These are phyloP conservation scores for Apteryx mantelli DNA, from an alignment of 2,113 vertebrate species.

Conservation along the genomic window DNA sequence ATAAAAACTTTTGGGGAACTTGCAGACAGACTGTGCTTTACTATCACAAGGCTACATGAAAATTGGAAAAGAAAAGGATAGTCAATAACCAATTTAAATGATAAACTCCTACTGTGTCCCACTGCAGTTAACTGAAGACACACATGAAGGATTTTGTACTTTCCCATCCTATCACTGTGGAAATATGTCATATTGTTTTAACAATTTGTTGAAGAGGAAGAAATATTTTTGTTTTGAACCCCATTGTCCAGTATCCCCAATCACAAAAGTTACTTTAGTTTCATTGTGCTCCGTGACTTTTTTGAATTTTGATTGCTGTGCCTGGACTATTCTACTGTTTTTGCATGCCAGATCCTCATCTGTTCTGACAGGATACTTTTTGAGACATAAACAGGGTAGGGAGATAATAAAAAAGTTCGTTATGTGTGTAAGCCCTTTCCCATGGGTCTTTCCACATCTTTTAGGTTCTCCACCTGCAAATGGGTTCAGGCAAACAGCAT, in stretches of 20 bases:
- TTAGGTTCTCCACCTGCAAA: neutral
- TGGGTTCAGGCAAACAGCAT: neutral
- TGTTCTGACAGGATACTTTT: neutral
- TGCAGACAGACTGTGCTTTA: neutral
- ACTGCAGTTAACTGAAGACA: neutral
- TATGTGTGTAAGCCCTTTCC: neutral
- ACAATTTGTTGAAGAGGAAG: neutral
- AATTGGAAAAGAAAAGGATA: neutral
- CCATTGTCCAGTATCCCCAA: neutral
- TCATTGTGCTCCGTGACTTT: neutral
- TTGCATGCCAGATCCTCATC: neutral
- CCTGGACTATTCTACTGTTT: neutral
- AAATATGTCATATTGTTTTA: neutral
- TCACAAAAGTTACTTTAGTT: neutral
- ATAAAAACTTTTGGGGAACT: neutral
- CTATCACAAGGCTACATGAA: neutral
- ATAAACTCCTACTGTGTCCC: neutral
- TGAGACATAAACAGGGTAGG: neutral
- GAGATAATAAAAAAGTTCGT: neutral
- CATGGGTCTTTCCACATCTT: neutral
- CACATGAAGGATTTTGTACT: neutral
- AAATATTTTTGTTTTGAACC: neutral
- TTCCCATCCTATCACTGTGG: neutral
- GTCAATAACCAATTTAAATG: neutral
- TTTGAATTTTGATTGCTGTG: neutral